A percentile compares a stretch with the other conserved stretches of the same genome.
phyloP scores from a whole-genome alignment of 2,113 vertebrate species.

The Clupea harengus region DNA sequence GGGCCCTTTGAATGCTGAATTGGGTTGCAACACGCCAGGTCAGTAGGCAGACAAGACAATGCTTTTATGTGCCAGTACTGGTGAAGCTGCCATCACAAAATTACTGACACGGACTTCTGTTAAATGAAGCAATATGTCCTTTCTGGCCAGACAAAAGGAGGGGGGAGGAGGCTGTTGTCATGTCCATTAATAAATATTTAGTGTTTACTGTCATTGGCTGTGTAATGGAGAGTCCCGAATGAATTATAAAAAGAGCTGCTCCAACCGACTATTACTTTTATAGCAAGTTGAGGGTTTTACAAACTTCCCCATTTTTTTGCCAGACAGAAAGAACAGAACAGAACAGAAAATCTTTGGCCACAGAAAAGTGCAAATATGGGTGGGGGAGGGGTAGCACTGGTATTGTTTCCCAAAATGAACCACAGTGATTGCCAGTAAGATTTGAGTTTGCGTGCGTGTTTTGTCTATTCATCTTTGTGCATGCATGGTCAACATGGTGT shows the following conservation, averaged over 20 bases:
- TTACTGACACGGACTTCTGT: not conserved
- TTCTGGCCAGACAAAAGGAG: too few relatives aligned
- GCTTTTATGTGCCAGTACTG: too few relatives aligned
- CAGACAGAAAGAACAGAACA: conserved; percentile 31
- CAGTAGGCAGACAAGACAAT: too few relatives aligned
- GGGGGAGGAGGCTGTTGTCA: not conserved
- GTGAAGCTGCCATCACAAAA: not conserved
- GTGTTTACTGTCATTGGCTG: not conserved
- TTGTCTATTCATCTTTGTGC: not conserved
- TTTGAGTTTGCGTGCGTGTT: not conserved
- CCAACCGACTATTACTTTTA: conserved; percentile 50
- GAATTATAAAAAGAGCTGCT: not conserved
- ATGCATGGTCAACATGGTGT: not conserved
- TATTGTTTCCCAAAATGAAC: not conserved
- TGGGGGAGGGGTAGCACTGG: not conserved
- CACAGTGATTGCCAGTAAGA: not conserved
- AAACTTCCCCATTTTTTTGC: conserved; percentile 56
- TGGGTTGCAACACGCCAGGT: not conserved
- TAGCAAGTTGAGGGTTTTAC: conserved; percentile 53
- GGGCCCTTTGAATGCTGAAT: not conserved
- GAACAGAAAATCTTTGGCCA: not conserved
- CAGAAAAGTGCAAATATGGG: not conserved
- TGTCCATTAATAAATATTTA: not conserved
- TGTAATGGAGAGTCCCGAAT: not conserved
- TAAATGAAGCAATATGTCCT: not conserved